Conservation (phyloP, 2,888 invertebrate genomes). For the Dyspetes luteomarginatus region DNA sequence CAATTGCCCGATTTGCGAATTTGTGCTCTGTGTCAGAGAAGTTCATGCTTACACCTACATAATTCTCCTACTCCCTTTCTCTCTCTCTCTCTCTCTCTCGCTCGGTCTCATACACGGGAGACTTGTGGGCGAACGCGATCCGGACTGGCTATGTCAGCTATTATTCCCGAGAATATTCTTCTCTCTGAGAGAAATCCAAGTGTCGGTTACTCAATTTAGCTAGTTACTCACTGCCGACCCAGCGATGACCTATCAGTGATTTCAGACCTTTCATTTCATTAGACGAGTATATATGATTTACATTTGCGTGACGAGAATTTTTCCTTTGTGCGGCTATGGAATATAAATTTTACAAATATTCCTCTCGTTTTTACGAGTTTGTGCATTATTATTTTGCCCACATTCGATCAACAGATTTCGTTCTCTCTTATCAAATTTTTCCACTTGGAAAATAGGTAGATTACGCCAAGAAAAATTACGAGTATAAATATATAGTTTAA, state of each 20-base stretch:
- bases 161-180: constrained; percentile 22
- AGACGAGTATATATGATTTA: constrained; percentile 54
- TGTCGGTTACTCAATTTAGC: constrained; percentile 50
- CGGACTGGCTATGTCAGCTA: constrained; percentile 3
- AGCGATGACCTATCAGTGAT: constrained; percentile 47
- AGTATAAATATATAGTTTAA: constrained; percentile 51
- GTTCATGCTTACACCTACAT: constrained; percentile 14
- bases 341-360: constrained; percentile 22
- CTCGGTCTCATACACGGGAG: not conserved
- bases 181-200: constrained; percentile 24
- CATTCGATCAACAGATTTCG: constrained; percentile 34
- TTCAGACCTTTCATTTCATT: constrained; percentile 59
- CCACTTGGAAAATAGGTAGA: constrained; percentile 28
- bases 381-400: constrained; percentile 52
- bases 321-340: constrained; percentile 32
- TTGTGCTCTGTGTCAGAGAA: constrained; percentile 24
- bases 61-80: not conserved
- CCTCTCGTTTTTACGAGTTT: constrained; percentile 20
- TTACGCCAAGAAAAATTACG: constrained; percentile 41
- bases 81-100: not conserved
- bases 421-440: constrained; percentile 28
- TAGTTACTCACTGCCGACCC: constrained; percentile 30
- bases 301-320: constrained; percentile 38
- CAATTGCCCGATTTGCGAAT: constrained; percentile 21
- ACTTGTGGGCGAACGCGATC: constrained; percentile 12